A percentile compares a stretch with the other conserved stretches of the same genome.
Evolutionary conservation across 2,113 vertebrate species (phyloP).

Genomic region (Bubo scandiacus): DNA sequence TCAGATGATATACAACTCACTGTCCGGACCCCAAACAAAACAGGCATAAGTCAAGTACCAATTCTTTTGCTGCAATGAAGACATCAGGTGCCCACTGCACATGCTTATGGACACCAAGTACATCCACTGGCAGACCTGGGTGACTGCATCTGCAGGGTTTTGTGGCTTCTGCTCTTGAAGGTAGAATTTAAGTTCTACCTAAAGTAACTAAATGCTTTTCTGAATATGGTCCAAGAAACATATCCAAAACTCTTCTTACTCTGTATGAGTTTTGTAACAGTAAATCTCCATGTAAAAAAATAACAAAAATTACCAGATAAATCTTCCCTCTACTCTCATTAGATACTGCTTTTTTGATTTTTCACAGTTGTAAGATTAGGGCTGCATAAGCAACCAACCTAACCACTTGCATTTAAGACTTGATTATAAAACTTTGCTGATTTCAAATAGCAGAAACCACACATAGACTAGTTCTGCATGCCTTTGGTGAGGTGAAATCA

Average conservation of each 20-base stretch:
- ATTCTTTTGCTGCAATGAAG: not conserved
- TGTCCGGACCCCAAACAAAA: not conserved
- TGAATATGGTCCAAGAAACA: not conserved
- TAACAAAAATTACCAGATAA: not conserved
- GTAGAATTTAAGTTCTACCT: not conserved
- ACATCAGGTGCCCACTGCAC: not conserved
- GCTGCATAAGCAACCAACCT: not conserved
- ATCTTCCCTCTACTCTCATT: not conserved
- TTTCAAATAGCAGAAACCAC: not conserved
- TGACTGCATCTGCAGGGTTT: not conserved
- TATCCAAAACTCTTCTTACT: not conserved
- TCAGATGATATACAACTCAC: not conserved
- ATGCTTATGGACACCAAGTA: fast-evolving
- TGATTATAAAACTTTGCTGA: not conserved
- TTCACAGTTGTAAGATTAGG: not conserved
- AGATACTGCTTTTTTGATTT: not conserved
- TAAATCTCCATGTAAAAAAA: not conserved
- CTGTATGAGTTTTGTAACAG: not conserved
- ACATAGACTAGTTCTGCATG: not conserved
- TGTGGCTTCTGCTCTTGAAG: not conserved
- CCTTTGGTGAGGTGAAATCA: not conserved
- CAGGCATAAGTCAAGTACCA: not conserved
- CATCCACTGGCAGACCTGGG: not conserved
- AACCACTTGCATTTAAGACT: not conserved
- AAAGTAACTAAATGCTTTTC: not conserved